Evolutionary conservation across 2,888 invertebrate species (phyloP), one percentile per base, ranked within the genome.

Genomic region (Malthinus flaveolus): DNA sequence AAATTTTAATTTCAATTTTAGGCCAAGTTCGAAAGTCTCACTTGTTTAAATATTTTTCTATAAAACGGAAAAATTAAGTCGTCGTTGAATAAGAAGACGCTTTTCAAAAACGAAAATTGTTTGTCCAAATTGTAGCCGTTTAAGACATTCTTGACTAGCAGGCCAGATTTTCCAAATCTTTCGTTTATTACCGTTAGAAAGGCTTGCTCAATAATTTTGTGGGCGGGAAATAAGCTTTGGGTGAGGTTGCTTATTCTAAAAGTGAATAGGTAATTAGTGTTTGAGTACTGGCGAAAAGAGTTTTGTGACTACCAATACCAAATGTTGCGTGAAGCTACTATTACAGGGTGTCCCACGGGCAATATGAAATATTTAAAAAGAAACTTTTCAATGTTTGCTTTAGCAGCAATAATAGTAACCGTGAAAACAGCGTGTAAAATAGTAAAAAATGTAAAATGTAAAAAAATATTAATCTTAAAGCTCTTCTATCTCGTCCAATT

Each of bases 11-110:
- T 23, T 23, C 6, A 15, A n/a, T 15, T 32, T 6, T 9, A 48
- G 3, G 7, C 10, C 31, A 7, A 9, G 10, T 47, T 6, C 1
- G 12, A 56, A n/a, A 37, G 8, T 53, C 54, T 64, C 62, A 77
- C 77, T 67, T 73, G 69, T 15, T 66, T 62, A 56, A 78, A 78
- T 23, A 78, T 64, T n/a, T 66, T 64, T 31, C 71, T 66, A 53
- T 77, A 78, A 49, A 78, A 74, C 1, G 75, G 72, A 66, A 72
- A 77, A 33, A 78, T 74, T 44, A 75, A 55, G 61, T 75, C 76
- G 50, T 77, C 77, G 49, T 67, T 67, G 61, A 78, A 77, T 35
- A 79, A 57, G 61, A 71, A 79, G 11, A 77, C 52, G 51, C 75
- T 72, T n/a, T 71, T 68, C 32, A 78, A 60, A 56, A 78, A 71